Conservation (phyloP, 2,113 vertebrate species). For the Rana temporaria region DNA sequence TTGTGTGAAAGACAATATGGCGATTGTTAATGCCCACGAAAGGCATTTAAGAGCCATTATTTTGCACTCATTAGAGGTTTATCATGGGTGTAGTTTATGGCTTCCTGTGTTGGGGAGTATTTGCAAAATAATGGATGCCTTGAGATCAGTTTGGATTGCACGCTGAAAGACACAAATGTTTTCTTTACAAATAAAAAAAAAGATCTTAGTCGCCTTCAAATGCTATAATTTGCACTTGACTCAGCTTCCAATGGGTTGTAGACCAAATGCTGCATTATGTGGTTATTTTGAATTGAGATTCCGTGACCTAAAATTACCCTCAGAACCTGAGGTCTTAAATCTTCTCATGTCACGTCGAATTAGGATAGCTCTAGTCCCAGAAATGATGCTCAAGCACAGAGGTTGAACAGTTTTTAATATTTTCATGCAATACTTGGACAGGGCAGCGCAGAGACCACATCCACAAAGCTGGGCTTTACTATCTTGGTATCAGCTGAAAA, state of each 20-base stretch:
- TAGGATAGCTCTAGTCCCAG: conserved; percentile 54
- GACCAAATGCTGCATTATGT: conserved; percentile 73
- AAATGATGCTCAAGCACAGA: conserved; percentile 30
- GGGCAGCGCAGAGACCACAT: background rate
- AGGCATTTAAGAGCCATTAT: conserved; percentile 58
- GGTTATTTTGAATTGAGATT: conserved; percentile 78
- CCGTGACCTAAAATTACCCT: conserved; percentile 79
- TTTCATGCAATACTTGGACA: conserved; percentile 6
- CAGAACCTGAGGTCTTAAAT: conserved; percentile 60
- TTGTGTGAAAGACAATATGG: conserved; percentile 64
- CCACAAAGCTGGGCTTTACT: no score
- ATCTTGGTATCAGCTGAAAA: no score
- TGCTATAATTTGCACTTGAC: conserved; percentile 82
- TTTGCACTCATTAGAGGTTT: conserved; percentile 70
- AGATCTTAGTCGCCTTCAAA: conserved; percentile 80
- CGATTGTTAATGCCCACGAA: conserved; percentile 64
- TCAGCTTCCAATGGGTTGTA: conserved; percentile 71
- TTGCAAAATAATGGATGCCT: conserved; percentile 75
- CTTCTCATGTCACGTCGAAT: conserved; percentile 57
- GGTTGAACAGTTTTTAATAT: conserved; percentile 11
- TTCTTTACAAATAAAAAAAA: conserved; percentile 77
- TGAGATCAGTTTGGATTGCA: conserved; percentile 73
- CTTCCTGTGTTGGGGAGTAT: conserved; percentile 67
- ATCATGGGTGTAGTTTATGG: conserved; percentile 65
- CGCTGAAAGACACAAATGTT: conserved; percentile 76